Base-by-base conservation (phyloP, 1,140 invertebrate species). In the Zophobas morio region DNA sequence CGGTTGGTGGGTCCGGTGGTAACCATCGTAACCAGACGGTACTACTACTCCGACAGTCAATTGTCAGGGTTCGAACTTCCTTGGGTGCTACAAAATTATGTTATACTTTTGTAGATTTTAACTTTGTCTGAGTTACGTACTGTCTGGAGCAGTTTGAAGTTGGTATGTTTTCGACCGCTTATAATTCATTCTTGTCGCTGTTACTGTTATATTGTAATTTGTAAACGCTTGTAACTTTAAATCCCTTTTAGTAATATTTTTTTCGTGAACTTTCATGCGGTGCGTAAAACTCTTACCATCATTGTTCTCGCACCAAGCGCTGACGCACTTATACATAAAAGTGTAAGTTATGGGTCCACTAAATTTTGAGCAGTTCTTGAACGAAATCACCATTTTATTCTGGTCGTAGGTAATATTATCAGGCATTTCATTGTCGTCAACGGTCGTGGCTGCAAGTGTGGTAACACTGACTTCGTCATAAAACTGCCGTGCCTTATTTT, bases 1-100 rank as follows among this genome's bases (percentile, higher is more conserved):
- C 60, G n/a, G 60, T 66, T 1, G 60, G 60, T 20, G 60, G 60
- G 42, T 66, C n/a, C 6, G 39, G 60, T 20, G 60, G 39, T 34
- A 42, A 2, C 60, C 60, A 66, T 32, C 39, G 40, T 42, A 66
- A n/a, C 60, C 39, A 46, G n/a, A 40, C 6, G 42, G 60, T 42
- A 2, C 8, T 32, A 2, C 39, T 20, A 42, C 42, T 42, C 1
- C 37, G 37, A 66, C 60, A 66, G 42, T 46, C 2, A 46, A 66
- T 42, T 34, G 6, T 42, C 1, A 66, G 32, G 2, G 40, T 33
- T 66, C 20, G n/a, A 2, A 66, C 60, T 32, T n/a, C 2, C 2
- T 42, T n/a, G 5, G 60, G 60, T 42, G 2, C 60, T 66, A 39
- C 1, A 60, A 39, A 60, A 36, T 20, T 54, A 6, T 54, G 56